Evolutionary conservation across 2,888 invertebrate genomes (phyloP).

Genomic region (Cataglyphis livida): DNA sequence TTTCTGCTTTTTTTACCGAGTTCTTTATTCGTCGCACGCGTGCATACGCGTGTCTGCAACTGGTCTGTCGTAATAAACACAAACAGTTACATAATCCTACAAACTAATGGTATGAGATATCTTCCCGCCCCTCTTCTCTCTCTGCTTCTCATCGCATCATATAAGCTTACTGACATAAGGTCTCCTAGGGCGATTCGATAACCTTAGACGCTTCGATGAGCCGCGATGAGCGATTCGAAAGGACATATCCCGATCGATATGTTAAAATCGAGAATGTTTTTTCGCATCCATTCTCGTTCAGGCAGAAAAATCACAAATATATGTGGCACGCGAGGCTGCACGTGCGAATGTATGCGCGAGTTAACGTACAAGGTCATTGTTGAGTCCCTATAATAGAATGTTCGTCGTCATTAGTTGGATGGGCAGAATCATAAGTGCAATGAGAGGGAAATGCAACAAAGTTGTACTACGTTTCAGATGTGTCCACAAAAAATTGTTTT

Average conservation of each 20-base stretch:
- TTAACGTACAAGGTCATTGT: slow-evolving; percentile 35
- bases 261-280: slow-evolving; percentile 36
- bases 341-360: slow-evolving; percentile 26
- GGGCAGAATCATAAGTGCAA: slow-evolving; percentile 22
- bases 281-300: slow-evolving; percentile 19
- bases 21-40: slow-evolving; percentile 13
- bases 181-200: slow-evolving; percentile 58
- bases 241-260: slow-evolving; percentile 27
- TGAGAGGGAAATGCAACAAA: not conserved
- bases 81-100: slow-evolving; percentile 65
- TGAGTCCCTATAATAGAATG: slow-evolving; percentile 50
- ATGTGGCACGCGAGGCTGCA: slow-evolving; percentile 21
- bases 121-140: slow-evolving; percentile 43
- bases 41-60: slow-evolving; percentile 3
- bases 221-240: slow-evolving; percentile 21
- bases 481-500: not conserved
- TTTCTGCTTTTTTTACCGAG: slow-evolving; percentile 26
- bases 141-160: slow-evolving; percentile 19
- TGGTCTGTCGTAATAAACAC: slow-evolving; percentile 27
- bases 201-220: slow-evolving; percentile 47
- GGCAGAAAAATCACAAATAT: slow-evolving; percentile 30
- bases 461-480: not conserved
- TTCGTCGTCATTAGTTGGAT: slow-evolving; percentile 19
- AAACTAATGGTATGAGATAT: slow-evolving; percentile 64
- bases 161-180: slow-evolving; percentile 66